These are phyloP conservation scores for human DNA, from an alignment of 2,113 vertebrate species.

Conservation along the genomic window GRCh38 chr3:103034001-103034500, in stretches of 20 bases:
- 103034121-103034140: background rate
- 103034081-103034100: background rate
- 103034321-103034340: background rate
- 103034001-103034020: background rate
- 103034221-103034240: background rate
- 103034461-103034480: background rate
- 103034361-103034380: background rate
- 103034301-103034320: background rate
- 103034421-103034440: background rate
- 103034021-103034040: background rate
- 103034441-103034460: background rate
- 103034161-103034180: background rate
- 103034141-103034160: background rate
- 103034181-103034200: background rate
- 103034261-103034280: background rate
- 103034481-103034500: background rate
- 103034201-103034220: accelerated
- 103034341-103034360: background rate
- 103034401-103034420: background rate
- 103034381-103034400: background rate
- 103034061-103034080: background rate
- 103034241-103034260: background rate
- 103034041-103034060: background rate
- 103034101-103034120: background rate
- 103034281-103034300: background rate